phyloP scores from a whole-genome alignment of 1,140 invertebrate genomes.

The Eupristina koningsbergeri region DNA sequence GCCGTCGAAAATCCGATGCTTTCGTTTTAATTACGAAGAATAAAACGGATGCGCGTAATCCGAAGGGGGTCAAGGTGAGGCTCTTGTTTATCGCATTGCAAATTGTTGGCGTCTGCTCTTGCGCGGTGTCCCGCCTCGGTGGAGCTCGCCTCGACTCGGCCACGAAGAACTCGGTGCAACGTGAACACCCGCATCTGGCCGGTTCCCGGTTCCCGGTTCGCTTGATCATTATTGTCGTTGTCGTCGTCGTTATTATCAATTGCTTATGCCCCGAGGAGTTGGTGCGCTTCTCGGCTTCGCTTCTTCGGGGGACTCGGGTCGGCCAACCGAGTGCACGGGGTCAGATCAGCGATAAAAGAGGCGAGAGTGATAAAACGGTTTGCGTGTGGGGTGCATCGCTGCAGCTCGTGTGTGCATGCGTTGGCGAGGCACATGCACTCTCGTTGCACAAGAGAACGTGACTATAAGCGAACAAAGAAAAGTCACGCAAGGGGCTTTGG shows the following conservation, averaged over 20 bases:
- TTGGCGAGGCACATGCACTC: neutral
- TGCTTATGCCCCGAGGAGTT: too few species aligned
- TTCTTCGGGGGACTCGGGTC: neutral
- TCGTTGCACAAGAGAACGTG: neutral
- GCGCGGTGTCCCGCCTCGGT: neutral
- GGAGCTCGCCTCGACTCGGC: neutral
- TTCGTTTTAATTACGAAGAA: neutral
- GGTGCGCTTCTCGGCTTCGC: too few species aligned
- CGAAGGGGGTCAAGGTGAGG: conserved; percentile 43
- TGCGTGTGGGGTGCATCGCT: neutral
- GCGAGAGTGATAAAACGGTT: neutral
- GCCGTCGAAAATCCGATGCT: neutral
- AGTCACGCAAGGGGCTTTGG: neutral
- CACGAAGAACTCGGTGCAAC: neutral
- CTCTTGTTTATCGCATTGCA: conserved; percentile 8
- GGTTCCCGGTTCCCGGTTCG: conserved; percentile 3
- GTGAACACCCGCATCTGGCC: neutral
- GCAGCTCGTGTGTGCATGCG: neutral
- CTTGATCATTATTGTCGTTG: too few species aligned
- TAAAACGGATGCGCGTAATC: neutral
- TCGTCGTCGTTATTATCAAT: too few species aligned
- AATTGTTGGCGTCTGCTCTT: neutral
- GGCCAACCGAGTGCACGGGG: neutral
- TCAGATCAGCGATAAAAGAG: neutral
- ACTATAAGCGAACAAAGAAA: neutral